Base-by-base conservation (phyloP, 1,140 invertebrate genomes). In the Drosophila asahinai region DNA sequence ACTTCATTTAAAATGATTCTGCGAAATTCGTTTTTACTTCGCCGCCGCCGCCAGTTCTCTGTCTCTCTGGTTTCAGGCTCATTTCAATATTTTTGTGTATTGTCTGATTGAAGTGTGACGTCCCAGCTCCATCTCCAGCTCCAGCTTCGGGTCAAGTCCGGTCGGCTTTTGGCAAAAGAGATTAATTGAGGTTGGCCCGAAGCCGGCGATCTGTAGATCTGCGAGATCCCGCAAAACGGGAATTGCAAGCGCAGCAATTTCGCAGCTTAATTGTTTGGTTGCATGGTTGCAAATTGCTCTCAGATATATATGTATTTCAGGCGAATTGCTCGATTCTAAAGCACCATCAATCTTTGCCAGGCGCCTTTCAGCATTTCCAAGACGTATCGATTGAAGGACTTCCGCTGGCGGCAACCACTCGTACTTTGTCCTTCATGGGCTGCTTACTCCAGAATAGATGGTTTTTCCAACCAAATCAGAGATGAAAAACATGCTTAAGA, bases 31-130 rank as follows among this genome's bases (percentile, higher is more conserved):
- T 83, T 72, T 79, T 79, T 71, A 79, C 76, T 83, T 80, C 40
- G 64, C 80, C 67, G 67, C 48, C 71, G 66, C 51, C 57, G 8
- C 14, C 70, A 17, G 49, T 49, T 15, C 43, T 51, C 22, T 25
- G 22, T 25, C 22, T 25, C 22, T 25, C 22, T 25, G 22, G 22
- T 25, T 25, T 25, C 22, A 33, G 22, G 71, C 84, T 89, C 77
- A 89, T 87, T 89, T 89, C 70, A 89, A 87, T 87, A 87, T 87
- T 89, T 78, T 75, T 87, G 52, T 89, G 54, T 87, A 89, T 87
- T 89, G 84, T 89, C 77, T 87, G 83, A 87, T 87, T 89, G 83
- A 87, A 87, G 83, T 87, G 84, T 87, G 83, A 89, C 77, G 83
- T 87, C 68, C 60, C 72, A 55, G 59, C 43, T 38, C 48, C 80